Evolutionary conservation across 2,113 vertebrate genomes (phyloP), one percentile per base, ranked within the genome.

Genomic region (Phyllostomus discolor): DNA sequence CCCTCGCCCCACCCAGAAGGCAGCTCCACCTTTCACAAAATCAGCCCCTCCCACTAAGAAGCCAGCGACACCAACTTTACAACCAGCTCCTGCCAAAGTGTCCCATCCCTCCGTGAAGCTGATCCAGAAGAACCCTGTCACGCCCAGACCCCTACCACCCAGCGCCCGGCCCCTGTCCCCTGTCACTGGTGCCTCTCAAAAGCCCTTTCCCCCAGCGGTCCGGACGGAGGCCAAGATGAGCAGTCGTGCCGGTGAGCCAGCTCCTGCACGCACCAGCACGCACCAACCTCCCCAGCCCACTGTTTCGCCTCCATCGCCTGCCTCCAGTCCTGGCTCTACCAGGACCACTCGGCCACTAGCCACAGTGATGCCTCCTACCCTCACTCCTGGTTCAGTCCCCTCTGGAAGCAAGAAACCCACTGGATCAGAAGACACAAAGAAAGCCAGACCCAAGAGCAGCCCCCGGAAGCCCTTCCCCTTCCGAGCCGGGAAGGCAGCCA

Each of bases 401-500:
- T 31, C 89, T 38, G 35, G 89, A 89, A 96, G 57, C 93, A 97
- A 94, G 89, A 97, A 91, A 35, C 50, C 48, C 69, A 28, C 59
- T 76, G 83, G 86, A 83, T 73, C 67, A 15, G 79, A 96, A 76
- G 33, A 83, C 33, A 62, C 89, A 10, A 96, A 94, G 94, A 96
- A 98, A 91, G 28, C 26, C 1, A 14, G 88, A 35, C 59, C 75
- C 41, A 92, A 96, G 84, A 96, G 28, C 69, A 66, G 54, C 28
- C 35, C 85, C 85, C 4, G 7, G 92, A 92, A 95, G 52, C 73
- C 94, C 0, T 1, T 1, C 4, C n/a, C 50, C 1, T 31, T 80
- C 46, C 84, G 80, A 43, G 59, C 96, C 2, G 89, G 52, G 80
- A 97, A 91, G 95, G 35, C 95, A 62, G 96, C 95, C 6, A 97